A percentile compares a stretch with the other conserved stretches of the same genome.
These are phyloP conservation scores for Ophion obscuratus DNA, from an alignment of 2,888 invertebrate genomes.

Conservation along the genomic window DNA sequence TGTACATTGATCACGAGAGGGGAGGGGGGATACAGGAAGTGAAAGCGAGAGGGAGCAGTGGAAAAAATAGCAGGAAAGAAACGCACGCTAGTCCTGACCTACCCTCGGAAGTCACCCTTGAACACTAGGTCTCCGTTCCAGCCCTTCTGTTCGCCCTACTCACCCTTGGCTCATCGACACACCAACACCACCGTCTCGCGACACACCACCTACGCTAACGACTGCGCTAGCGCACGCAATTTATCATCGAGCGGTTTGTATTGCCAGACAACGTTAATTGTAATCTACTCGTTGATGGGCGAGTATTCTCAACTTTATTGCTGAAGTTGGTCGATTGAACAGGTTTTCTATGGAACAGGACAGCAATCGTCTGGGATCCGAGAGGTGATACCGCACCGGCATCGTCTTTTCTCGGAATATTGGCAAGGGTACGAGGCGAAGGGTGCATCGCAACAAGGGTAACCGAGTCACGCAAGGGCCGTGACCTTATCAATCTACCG, in stretches of 20 bases:
- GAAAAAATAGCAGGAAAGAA: slow-evolving; percentile 1
- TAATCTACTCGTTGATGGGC: slow-evolving; percentile 17
- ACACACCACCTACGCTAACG: not conserved
- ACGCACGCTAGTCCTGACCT: slow-evolving; percentile 54
- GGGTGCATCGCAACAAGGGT: slow-evolving; percentile 22
- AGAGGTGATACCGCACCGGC: not conserved
- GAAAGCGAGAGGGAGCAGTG: not conserved
- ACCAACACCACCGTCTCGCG: not conserved
- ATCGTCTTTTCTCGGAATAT: not conserved
- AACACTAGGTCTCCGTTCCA: slow-evolving; percentile 48
- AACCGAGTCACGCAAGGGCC: slow-evolving; percentile 50
- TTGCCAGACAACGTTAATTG: not conserved
- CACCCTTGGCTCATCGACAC: slow-evolving; percentile 1
- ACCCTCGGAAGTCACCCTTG: slow-evolving; percentile 50
- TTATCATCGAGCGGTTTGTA: slow-evolving; percentile 30
- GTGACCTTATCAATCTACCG: slow-evolving; percentile 30
- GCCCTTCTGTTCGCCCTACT: slow-evolving; percentile 13
- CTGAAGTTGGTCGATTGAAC: not conserved
- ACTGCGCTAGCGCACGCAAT: not conserved
- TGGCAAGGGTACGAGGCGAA: slow-evolving; percentile 3
- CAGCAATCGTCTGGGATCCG: not conserved
- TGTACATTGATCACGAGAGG: not conserved
- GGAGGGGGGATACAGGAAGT: not conserved
- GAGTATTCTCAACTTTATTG: slow-evolving; percentile 32
- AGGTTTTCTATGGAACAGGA: not conserved